Evolutionary conservation across 2,113 vertebrate species (phyloP).

Genomic region (Urocolius indicus): DNA sequence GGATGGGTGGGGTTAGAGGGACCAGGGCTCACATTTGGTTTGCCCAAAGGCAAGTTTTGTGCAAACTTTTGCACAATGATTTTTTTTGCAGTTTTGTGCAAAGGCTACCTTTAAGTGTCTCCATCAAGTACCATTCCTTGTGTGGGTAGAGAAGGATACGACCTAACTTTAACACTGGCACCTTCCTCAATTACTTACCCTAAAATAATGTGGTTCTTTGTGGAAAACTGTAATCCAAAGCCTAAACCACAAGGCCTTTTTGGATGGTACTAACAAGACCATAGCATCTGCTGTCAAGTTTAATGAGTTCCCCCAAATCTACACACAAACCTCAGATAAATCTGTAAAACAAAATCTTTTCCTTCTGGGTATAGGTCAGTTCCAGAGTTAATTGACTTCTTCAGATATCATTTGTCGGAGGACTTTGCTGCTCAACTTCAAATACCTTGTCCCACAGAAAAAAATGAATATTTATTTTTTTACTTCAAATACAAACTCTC

Average conservation of each 20-base stretch:
- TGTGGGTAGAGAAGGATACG: neutral
- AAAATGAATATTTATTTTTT: too few species aligned
- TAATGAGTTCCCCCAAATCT: slow-evolving; percentile 34
- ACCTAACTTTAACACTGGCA: neutral
- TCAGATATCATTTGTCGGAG: neutral
- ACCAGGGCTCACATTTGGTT: neutral
- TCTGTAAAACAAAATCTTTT: slow-evolving; percentile 20
- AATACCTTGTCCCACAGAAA: neutral
- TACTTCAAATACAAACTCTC: too few species aligned
- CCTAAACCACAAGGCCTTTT: slow-evolving; percentile 35
- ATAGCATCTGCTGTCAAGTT: slow-evolving; percentile 13
- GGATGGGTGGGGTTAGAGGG: accelerated
- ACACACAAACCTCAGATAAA: slow-evolving; percentile 47
- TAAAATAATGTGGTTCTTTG: slow-evolving; percentile 23
- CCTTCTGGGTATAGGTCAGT: slow-evolving; percentile 24
- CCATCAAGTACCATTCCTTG: neutral
- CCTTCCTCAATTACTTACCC: neutral
- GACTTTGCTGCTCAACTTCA: neutral
- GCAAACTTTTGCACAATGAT: too few species aligned
- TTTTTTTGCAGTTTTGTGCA: neutral
- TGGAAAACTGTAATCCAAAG: slow-evolving; percentile 37
- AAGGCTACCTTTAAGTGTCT: neutral
- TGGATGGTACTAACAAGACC: slow-evolving; percentile 24
- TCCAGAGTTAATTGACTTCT: neutral
- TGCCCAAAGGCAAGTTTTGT: neutral